These are phyloP conservation scores for Drosophila monieri DNA, from an alignment of 2,888 invertebrate genomes.

Conservation along the genomic window DNA sequence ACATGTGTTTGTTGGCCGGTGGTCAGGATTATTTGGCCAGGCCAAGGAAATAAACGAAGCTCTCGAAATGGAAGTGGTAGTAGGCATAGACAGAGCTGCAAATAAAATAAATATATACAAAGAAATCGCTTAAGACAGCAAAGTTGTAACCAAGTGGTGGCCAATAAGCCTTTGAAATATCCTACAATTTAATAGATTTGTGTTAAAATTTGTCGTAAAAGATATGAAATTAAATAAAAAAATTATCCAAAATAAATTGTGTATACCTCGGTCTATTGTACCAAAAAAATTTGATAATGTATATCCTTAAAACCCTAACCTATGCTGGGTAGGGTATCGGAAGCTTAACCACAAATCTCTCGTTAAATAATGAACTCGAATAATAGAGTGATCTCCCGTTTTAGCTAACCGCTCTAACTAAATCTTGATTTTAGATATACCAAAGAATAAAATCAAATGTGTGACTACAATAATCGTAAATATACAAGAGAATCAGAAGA, in stretches of 20 bases:
- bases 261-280: too few relatives aligned
- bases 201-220: neutral
- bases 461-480: conserved; percentile 45
- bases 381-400: conserved; percentile 21
- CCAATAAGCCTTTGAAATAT: neutral
- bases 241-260: neutral
- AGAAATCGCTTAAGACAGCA: conserved; percentile 59
- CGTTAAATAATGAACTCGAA: conserved; percentile 42
- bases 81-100: conserved; percentile 45
- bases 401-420: conserved; percentile 6
- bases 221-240: neutral
- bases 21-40: conserved; percentile 26
- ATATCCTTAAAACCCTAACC: too few relatives aligned
- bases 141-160: conserved; percentile 28
- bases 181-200: neutral
- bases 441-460: conserved; percentile 32
- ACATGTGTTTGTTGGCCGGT: conserved; percentile 23
- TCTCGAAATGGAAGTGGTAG: conserved; percentile 19
- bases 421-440: conserved; percentile 39
- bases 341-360: conserved; percentile 37
- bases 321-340: conserved; percentile 11
- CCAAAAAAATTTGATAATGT: too few relatives aligned
- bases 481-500: conserved; percentile 36
- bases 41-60: conserved; percentile 31
- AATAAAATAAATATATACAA: conserved; percentile 9